These are phyloP conservation scores for Metallyticus violacea DNA, from an alignment of 2,888 invertebrate genomes.

Conservation along the genomic window DNA sequence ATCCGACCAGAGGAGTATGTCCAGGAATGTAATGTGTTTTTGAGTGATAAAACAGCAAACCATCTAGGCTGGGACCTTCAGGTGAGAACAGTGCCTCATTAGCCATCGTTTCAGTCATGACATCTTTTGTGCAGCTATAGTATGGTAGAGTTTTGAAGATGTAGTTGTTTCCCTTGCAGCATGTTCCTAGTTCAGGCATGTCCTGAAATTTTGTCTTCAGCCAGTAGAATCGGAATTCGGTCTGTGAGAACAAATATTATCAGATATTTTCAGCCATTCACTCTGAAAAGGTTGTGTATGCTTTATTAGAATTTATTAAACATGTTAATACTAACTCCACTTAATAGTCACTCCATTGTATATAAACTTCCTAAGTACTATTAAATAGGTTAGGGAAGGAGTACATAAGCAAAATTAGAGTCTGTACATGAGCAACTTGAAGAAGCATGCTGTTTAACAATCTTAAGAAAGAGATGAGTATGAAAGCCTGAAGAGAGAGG, in stretches of 20 bases:
- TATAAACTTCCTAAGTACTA: too few species aligned
- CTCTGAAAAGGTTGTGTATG: too few species aligned
- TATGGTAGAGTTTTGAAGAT: slow-evolving; percentile 51
- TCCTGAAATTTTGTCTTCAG: slow-evolving; percentile 70
- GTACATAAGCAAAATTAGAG: too few species aligned
- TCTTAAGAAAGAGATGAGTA: too few species aligned
- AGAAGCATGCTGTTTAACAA: too few species aligned
- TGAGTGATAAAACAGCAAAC: slow-evolving; percentile 88
- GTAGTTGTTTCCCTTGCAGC: slow-evolving; percentile 37
- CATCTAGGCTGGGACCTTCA: slow-evolving; percentile 64
- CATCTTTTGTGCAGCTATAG: slow-evolving; percentile 45
- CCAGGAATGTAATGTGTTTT: slow-evolving; percentile 75
- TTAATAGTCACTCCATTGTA: too few species aligned
- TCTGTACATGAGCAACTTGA: too few species aligned
- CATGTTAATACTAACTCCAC: too few species aligned
- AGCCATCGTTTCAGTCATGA: background rate
- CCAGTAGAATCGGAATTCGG: slow-evolving; percentile 85
- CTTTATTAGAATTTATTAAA: too few species aligned
- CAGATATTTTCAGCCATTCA: too few species aligned
- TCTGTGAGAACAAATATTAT: slow-evolving; percentile 42
- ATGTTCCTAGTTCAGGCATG: slow-evolving; percentile 48
- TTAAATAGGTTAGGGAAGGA: too few species aligned
- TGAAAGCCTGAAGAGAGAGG: too few species aligned
- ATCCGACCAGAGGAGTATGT: slow-evolving; percentile 82
- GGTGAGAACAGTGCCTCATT: slow-evolving; percentile 40